Evolutionary conservation across 2,797 vertebrate species (phyloP).

Genomic region (Pampus argenteus): DNA sequence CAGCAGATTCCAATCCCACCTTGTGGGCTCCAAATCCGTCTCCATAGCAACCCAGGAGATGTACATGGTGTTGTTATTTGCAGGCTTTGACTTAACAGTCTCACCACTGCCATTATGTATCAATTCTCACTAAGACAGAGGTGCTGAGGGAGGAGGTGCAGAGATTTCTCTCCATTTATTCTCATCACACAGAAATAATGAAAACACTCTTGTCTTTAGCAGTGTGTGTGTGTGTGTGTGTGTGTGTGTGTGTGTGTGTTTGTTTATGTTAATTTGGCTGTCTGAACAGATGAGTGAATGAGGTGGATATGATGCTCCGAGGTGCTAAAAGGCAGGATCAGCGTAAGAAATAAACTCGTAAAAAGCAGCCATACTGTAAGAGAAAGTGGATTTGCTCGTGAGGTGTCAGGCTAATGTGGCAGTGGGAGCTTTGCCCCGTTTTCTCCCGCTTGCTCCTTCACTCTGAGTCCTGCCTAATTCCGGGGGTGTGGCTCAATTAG

Average conservation of each 20-base stretch:
- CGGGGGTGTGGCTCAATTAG: no score
- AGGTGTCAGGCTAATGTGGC: neutral
- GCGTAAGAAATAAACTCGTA: neutral
- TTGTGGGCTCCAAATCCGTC: conserved; percentile 63
- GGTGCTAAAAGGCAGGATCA: conserved; percentile 22
- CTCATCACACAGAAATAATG: neutral
- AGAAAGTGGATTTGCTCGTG: neutral
- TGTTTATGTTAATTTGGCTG: neutral
- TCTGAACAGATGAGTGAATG: neutral
- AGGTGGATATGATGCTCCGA: neutral
- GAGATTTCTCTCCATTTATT: neutral
- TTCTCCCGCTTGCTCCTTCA: no score
- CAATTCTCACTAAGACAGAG: conserved; percentile 43
- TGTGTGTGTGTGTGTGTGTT: conserved; percentile 9
- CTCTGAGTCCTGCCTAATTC: no score
- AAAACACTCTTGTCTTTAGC: neutral
- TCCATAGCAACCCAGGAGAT: conserved; percentile 68
- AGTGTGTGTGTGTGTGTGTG: no score
- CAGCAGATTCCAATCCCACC: conserved; percentile 66
- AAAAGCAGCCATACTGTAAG: neutral
- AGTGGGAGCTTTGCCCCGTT: no score
- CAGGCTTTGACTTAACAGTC: conserved; percentile 59
- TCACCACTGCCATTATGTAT: conserved; percentile 43
- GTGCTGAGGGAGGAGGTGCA: conserved; percentile 17
- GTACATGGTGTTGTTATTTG: conserved; percentile 58